A percentile compares a stretch with the other conserved stretches of the same genome.
Conservation (phyloP, 2,113 vertebrate species). For the Tetrax tetrax region DNA sequence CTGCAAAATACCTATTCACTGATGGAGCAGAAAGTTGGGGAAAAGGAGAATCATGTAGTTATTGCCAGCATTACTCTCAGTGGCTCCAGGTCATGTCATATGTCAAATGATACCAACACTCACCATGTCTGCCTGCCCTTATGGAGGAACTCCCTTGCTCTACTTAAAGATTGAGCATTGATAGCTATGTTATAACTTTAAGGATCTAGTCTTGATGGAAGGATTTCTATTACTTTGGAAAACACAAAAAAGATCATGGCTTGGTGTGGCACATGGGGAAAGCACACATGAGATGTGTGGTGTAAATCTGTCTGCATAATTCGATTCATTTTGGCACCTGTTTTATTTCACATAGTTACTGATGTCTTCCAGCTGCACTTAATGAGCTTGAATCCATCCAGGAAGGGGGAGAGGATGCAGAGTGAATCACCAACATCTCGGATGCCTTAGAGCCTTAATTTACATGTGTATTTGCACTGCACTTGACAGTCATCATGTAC, state of each 20-base stretch:
- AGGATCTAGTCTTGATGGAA: not conserved
- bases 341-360: not conserved
- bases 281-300: not conserved
- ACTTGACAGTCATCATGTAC: not conserved
- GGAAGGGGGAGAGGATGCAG: not conserved
- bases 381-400: conserved; percentile 4
- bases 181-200: not conserved
- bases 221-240: not conserved
- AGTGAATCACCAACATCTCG: not conserved
- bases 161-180: not conserved
- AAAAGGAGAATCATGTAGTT: not conserved
- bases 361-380: not conserved
- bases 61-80: not conserved
- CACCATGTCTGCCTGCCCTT: not conserved
- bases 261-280: not conserved
- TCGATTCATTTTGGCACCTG: not conserved
- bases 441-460: not conserved
- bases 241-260: not conserved
- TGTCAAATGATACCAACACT: not conserved
- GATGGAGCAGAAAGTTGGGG: not conserved
- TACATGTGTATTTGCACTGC: not conserved
- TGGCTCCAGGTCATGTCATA: not conserved
- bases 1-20: not conserved
- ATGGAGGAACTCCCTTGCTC: not conserved
- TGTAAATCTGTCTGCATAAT: not conserved